These are phyloP conservation scores for Ochropacha duplaris DNA, from an alignment of 2,888 invertebrate genomes.

Conservation along the genomic window DNA sequence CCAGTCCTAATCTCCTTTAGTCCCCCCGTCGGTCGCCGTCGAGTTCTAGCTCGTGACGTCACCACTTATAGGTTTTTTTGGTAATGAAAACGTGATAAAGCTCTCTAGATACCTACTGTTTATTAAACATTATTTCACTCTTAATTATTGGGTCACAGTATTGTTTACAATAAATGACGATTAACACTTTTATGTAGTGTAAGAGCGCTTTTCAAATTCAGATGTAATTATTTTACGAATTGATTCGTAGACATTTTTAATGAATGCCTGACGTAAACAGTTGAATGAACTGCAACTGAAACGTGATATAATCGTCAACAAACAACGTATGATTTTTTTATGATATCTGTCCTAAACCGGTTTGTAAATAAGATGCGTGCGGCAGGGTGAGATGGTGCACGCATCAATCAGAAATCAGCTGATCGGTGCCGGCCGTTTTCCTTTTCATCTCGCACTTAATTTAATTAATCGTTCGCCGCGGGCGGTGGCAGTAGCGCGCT, in stretches of 20 bases:
- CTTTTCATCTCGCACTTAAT: slow-evolving; percentile 74
- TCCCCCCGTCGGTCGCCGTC: slow-evolving; percentile 44
- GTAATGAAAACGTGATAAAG: slow-evolving; percentile 70
- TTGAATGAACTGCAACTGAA: slow-evolving; percentile 43
- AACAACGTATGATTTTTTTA: slow-evolving; percentile 49
- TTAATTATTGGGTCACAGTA: slow-evolving; percentile 44
- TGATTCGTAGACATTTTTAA: not conserved
- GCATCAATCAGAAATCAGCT: slow-evolving; percentile 77
- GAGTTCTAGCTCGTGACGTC: slow-evolving; percentile 70
- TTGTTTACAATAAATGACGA: slow-evolving; percentile 37
- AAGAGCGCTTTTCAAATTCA: not conserved
- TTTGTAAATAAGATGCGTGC: slow-evolving; percentile 54
- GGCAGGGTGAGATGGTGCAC: slow-evolving; percentile 47
- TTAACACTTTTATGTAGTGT: slow-evolving; percentile 3
- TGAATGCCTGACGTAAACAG: slow-evolving; percentile 1
- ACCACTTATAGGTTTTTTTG: slow-evolving; percentile 72
- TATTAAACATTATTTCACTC: slow-evolving; percentile 46
- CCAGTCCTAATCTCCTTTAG: slow-evolving; percentile 71
- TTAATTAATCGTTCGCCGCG: slow-evolving; percentile 73
- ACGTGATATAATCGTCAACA: slow-evolving; percentile 52
- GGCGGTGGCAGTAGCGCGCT: slow-evolving; percentile 38
- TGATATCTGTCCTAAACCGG: slow-evolving; percentile 65
- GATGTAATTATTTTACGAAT: slow-evolving; percentile 8
- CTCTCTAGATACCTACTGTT: slow-evolving; percentile 38
- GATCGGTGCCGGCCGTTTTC: slow-evolving; percentile 65